Evolutionary conservation across 2,113 vertebrate species (phyloP).

Genomic region (Steatornis caripensis): DNA sequence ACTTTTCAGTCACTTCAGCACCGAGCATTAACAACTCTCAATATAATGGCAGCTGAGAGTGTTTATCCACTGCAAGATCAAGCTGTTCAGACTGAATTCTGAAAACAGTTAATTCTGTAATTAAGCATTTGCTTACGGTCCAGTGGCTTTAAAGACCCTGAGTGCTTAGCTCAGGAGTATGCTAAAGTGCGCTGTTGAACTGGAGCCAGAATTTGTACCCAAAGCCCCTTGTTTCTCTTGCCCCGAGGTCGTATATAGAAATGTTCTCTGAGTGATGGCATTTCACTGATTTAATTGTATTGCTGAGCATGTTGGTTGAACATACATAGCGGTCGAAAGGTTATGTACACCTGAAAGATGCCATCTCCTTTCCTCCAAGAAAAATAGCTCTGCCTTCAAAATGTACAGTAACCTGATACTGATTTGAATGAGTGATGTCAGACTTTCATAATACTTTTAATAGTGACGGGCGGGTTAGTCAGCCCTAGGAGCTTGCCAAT

Average conservation of each 20-base stretch:
- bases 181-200: conserved; percentile 23
- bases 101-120: background rate
- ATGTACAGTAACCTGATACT: background rate
- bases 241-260: background rate
- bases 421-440: background rate
- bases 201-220: background rate
- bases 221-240: background rate
- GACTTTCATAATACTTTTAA: background rate
- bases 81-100: background rate
- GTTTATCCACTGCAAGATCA: background rate
- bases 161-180: conserved; percentile 4
- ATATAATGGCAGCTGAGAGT: background rate
- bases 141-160: background rate
- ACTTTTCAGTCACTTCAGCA: background rate
- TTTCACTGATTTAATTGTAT: background rate
- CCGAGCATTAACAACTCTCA: background rate
- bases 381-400: background rate
- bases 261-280: background rate
- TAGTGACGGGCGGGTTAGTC: background rate
- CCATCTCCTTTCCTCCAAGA: background rate
- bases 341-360: background rate
- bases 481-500: conserved; percentile 54
- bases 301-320: conserved; percentile 5
- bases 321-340: background rate
- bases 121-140: background rate